Conservation (phyloP, 2,888 invertebrate species). For the Drosophila mettleri region DNA sequence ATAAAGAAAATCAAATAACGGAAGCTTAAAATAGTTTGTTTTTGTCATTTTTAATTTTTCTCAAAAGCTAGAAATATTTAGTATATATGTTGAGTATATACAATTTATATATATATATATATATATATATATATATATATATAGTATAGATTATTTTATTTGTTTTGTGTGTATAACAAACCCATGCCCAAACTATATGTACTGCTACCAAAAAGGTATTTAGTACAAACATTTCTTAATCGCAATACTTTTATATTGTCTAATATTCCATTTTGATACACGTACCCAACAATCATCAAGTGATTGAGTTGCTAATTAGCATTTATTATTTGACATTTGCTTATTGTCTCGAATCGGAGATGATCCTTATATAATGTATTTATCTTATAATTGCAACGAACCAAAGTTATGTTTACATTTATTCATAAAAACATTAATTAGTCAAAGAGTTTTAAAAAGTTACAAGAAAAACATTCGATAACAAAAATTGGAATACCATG, state of each 20-base stretch:
- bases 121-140: slow-evolving; percentile 29
- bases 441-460: slow-evolving; percentile 70
- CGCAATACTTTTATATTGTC: slow-evolving; percentile 33
- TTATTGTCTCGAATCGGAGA: slow-evolving; percentile 58
- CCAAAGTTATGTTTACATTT: slow-evolving; percentile 56
- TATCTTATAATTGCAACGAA: slow-evolving; percentile 37
- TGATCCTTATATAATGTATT: slow-evolving; percentile 32
- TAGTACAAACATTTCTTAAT: slow-evolving; percentile 41
- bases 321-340: slow-evolving; percentile 18
- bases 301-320: slow-evolving; percentile 6
- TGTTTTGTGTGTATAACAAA: slow-evolving; percentile 37
- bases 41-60: slow-evolving; percentile 22
- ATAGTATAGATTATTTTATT: slow-evolving; percentile 9
- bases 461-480: slow-evolving; percentile 62
- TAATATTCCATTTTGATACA: slow-evolving; percentile 32
- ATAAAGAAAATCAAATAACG: slow-evolving; percentile 45
- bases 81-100: slow-evolving; percentile 33
- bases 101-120: slow-evolving; percentile 31
- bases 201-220: slow-evolving; percentile 63
- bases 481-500: slow-evolving; percentile 61
- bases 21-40: slow-evolving; percentile 65
- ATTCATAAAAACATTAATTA: slow-evolving; percentile 68
- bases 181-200: slow-evolving; percentile 50
- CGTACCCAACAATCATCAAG: slow-evolving; percentile 35
- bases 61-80: slow-evolving; percentile 49